Evolutionary conservation across 2,888 invertebrate species (phyloP), one percentile per base, ranked within the genome.

Genomic region (Coecobrya sp.): DNA sequence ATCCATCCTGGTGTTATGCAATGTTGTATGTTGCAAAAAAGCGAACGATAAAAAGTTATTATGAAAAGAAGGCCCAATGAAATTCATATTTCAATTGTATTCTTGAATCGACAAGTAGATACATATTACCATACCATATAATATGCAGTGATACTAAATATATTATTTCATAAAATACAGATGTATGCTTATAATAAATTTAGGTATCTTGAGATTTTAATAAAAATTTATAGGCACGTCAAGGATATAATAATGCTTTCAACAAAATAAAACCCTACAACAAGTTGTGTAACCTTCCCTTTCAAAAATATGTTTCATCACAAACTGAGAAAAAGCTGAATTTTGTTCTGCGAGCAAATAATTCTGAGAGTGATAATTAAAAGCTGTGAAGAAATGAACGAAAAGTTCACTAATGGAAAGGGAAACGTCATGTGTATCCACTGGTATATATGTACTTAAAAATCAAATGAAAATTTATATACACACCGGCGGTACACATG

Each of bases 361-460:
- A 65, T 65, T 25, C 5, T 27, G 25, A 65, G 65, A 65, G 52
- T 81, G 79, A 81, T 81, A 81, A 81, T 81, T 81, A 81, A 81
- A 81, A 81, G 49, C 55, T 81, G 79, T 22, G 27, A 52, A 27
- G 65, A 27, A 65, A 13, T 7, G 13, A 55, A 52, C 3, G 52
- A 81, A 65, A 65, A 65, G 27, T 65, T 27, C 27, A n/a, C 27
- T 65, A 65, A 65, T 65, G 65, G 65, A 45, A 27, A 11, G 45
- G 45, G 22, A 42, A 49, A 45, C 36, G 19, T 73, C 27, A 3
- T 42, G 19, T 45, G 49, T 42, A n/a, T n/a, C n/a, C n/a, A n/a
- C n/a, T n/a, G n/a, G n/a, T n/a, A n/a, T n/a, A 36, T 36, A 36
- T 76, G n/a, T 76, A 36, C 45, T 45, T 79, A 4, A 11, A 65